Conservation (phyloP, 2,113 vertebrate genomes). For the Seriola rivoliana region DNA sequence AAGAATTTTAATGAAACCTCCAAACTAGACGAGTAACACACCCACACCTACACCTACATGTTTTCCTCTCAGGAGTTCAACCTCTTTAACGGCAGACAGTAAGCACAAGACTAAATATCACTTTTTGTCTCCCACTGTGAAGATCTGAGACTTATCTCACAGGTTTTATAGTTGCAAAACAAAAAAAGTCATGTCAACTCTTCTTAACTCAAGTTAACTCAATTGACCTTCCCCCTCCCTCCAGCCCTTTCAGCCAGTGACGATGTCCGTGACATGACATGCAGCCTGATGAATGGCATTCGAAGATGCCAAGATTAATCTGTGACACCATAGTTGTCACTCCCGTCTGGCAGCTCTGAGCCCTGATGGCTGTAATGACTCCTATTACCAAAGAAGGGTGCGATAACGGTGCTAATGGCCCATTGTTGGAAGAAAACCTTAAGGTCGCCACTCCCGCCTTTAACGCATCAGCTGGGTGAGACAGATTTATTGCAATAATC, state of each 20-base stretch:
- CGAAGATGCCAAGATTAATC: not conserved
- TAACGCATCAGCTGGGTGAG: not conserved
- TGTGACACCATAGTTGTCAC: slow-evolving; percentile 6
- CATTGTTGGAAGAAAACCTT: not conserved
- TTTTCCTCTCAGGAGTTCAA: not conserved
- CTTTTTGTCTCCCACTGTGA: not conserved
- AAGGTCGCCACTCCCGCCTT: slow-evolving; percentile 1
- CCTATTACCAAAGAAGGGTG: not conserved
- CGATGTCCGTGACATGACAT: not conserved
- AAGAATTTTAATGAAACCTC: no score
- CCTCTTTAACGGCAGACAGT: not conserved
- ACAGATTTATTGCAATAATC: slow-evolving; percentile 12
- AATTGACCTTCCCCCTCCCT: not conserved
- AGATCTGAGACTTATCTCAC: not conserved
- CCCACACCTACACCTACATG: no score
- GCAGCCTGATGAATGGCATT: not conserved
- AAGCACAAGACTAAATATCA: not conserved
- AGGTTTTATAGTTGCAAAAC: no score
- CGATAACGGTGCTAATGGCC: not conserved
- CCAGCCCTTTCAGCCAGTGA: not conserved
- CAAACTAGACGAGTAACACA: no score
- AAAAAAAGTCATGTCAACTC: not conserved
- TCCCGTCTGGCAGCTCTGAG: not conserved
- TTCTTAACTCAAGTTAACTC: not conserved
- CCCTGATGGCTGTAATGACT: slow-evolving; percentile 27